These are phyloP conservation scores for Cecropterus lyciades DNA, from an alignment of 1,140 invertebrate genomes.

Conservation along the genomic window DNA sequence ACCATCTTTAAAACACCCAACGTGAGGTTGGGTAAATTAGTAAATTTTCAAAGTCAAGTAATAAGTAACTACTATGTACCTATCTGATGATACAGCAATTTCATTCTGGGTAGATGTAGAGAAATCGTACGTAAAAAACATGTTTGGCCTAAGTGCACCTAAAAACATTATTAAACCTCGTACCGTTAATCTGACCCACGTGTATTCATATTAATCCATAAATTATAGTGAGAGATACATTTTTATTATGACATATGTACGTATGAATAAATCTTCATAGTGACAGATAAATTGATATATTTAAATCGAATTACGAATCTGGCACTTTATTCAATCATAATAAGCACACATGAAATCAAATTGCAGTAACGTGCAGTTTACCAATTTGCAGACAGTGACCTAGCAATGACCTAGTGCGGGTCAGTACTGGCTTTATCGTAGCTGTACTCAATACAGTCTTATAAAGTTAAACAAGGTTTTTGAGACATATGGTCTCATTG, in stretches of 20 bases:
- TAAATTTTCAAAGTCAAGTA: too few relatives aligned
- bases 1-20: too few relatives aligned
- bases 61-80: too few relatives aligned
- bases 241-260: neutral
- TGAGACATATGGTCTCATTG: conserved; percentile 24
- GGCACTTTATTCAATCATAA: neutral
- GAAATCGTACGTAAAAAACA: too few relatives aligned
- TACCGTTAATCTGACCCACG: too few relatives aligned
- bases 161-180: too few relatives aligned
- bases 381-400: conserved; percentile 28
- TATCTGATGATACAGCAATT: too few relatives aligned
- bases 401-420: conserved; percentile 31
- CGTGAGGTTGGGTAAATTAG: too few relatives aligned
- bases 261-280: neutral
- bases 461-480: conserved; percentile 31
- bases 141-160: too few relatives aligned
- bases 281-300: conserved; percentile 2
- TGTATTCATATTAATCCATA: too few relatives aligned
- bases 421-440: conserved; percentile 17
- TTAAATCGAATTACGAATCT: neutral
- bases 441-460: conserved; percentile 18
- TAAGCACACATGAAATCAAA: conserved; percentile 16
- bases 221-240: too few relatives aligned
- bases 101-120: too few relatives aligned
- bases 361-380: conserved; percentile 21